Base-by-base conservation (phyloP, 2,888 invertebrate genomes). In the Cetonia aurata region DNA sequence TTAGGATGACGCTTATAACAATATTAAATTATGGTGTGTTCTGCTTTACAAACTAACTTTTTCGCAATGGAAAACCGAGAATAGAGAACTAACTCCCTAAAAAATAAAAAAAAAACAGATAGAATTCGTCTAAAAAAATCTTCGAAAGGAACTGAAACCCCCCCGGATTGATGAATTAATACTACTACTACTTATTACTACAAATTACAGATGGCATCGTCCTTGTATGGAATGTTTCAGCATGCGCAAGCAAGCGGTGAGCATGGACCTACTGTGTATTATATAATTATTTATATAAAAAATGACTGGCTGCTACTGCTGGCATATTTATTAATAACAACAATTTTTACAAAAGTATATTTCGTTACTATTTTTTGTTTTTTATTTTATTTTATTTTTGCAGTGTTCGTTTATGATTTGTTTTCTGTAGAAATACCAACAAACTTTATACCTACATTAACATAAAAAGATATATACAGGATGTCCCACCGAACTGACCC, bases 261-360 rank as follows among this genome's bases (percentile, higher is more conserved):
- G 80, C 80, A 81, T 80, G 81, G 79, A 80, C 37, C 37, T 10
- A 37, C 9, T 37, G 37, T 37, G 37, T 37, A 37, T 37, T 76
- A 74, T 37, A 37, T 37, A 37, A 37, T 4, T 4, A 37, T 9
- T 76, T 76, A 75, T 68, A 31, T 74, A 76, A 66, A 75, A 72
- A 76, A 57, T 77, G 79, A 80, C 82, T 83, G 83, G 82, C 82
- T 82, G 83, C 82, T 79, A 80, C 83, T 83, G 82, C 82, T 81
- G 82, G 80, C 82, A 80, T 37, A 37, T 78, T 77, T 76, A 76
- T 71, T 75, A 73, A 55, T 77, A 77, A 77, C 76, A 78, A 77
- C 77, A 72, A 74, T 71, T 74, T 71, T 73, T 69, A 15, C 15
- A 25, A 72, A 37, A 60, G 52, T 69, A 57, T 71, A n/a, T 41